phyloP scores from a whole-genome alignment of 2,113 vertebrate species.

The Litocranius walleri region DNA sequence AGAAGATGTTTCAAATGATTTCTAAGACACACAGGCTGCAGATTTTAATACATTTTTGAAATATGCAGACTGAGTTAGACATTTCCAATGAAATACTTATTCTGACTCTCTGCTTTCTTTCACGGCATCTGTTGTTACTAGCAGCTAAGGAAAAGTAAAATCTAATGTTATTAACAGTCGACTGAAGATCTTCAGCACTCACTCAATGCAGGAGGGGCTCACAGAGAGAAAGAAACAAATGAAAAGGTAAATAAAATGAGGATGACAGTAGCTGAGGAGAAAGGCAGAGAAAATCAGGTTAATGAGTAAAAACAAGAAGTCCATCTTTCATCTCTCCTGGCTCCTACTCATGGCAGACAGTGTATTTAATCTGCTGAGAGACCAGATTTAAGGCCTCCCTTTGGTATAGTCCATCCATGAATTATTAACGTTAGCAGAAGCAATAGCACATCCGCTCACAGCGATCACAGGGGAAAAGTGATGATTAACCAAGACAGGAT shows the following conservation, averaged over 20 bases:
- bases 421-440: conserved; percentile 74
- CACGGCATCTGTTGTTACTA: conserved; percentile 63
- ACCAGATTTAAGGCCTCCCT: conserved; percentile 65
- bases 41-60: conserved; percentile 65
- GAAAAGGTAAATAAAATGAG: conserved; percentile 30
- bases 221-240: background rate
- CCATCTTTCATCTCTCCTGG: conserved; percentile 65
- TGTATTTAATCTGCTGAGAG: conserved; percentile 64
- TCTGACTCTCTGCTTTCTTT: conserved; percentile 59
- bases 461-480: conserved; percentile 51
- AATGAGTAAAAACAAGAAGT: conserved; percentile 62
- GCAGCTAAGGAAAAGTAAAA: conserved; percentile 55
- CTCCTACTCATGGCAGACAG: conserved; percentile 45
- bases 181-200: background rate
- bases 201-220: background rate
- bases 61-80: conserved; percentile 64
- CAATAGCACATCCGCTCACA: conserved; percentile 48
- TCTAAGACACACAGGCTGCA: conserved; percentile 52
- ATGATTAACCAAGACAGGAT: conserved; percentile 68
- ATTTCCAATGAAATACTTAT: conserved; percentile 63
- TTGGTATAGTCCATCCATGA: conserved; percentile 72
- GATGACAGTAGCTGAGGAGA: background rate
- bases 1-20: conserved; percentile 49
- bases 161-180: conserved; percentile 15
- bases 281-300: conserved; percentile 33